Evolutionary conservation across 2,888 invertebrate species (phyloP), one percentile per base, ranked within the genome.

Genomic region (Steinernema carpocapsae): DNA sequence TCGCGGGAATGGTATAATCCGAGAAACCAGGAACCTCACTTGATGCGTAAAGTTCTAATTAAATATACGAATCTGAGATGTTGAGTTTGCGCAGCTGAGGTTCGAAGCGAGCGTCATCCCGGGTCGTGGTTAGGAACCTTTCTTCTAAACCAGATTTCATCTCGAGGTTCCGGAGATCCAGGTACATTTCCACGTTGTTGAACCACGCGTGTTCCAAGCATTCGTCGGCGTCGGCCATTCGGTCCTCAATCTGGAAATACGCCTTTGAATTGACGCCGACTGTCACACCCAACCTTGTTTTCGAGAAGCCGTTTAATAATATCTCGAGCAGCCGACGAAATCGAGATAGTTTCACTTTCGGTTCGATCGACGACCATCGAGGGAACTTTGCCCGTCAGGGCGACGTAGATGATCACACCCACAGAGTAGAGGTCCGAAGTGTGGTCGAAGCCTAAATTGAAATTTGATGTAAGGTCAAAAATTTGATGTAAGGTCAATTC

Each of bases 391-490:
- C 99, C 99, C 84, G 95, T 96, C 71, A 99, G 91, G 87, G 90
- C 37, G 17, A 64, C 99, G 89, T 99, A 99, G 80, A 97, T 93
- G 83, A 99, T 97, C 1, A 99, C 99, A 29, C 99, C 99, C 72
- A 97, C 97, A 86, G 96, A 96, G 97, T 97, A 99, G 97, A 99
- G 97, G 89, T 99, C 99, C 87, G 99, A 90, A 0, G 96, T 96
- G 12, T 97, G 92, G 90, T 99, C 99, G 90, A 99, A 99, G 43
- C 97, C 64, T 52, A 22, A 52, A 52, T 19, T 37, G 37, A 3
- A 10, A 37, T 37, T 37, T 3, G 10, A 37, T 10, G 3, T 37
- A 37, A 37, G 10, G 3, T 37, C 37, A n/a, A n/a, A 3, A 10
- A 37, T 37, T 37, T 3, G 10, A 37, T 10, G 3, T 37, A 37